These are phyloP conservation scores for Drosophila hydei DNA, from an alignment of 1,140 invertebrate genomes.

Conservation along the genomic window DNA sequence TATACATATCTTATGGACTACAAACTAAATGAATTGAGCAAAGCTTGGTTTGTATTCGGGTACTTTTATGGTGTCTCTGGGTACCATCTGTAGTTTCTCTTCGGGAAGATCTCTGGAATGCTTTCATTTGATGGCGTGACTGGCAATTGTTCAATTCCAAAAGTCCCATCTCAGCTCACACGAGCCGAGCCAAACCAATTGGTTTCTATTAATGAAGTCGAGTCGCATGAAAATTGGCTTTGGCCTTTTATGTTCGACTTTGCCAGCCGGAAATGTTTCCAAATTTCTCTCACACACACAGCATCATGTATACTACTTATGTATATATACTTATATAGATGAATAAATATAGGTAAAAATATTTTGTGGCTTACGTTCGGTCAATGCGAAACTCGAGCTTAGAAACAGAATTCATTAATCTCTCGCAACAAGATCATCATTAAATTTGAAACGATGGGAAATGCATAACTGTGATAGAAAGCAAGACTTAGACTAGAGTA, in stretches of 20 bases:
- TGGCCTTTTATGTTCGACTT: conserved; percentile 17
- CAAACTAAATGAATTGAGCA: neutral
- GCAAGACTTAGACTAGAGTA: neutral
- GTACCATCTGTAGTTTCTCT: neutral
- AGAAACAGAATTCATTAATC: conserved; percentile 72
- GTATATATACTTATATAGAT: conserved; percentile 19
- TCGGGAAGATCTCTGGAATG: neutral
- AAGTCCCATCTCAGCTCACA: conserved; percentile 28
- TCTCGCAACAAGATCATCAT: conserved; percentile 41
- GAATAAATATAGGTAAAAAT: conserved; percentile 12
- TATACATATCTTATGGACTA: neutral
- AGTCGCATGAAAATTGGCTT: conserved; percentile 48
- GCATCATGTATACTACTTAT: conserved; percentile 9
- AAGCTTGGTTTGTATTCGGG: neutral
- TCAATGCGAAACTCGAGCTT: conserved; percentile 58
- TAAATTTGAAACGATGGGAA: conserved; percentile 52
- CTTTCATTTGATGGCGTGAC: conserved; percentile 28
- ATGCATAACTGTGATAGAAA: conserved; percentile 32
- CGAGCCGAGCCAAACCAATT: conserved; percentile 47
- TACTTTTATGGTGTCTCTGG: neutral
- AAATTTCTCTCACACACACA: conserved; percentile 56
- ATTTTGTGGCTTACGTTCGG: neutral
- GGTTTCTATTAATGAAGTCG: conserved; percentile 69
- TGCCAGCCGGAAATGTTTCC: conserved; percentile 61
- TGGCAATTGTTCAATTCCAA: conserved; percentile 32